Base-by-base conservation (phyloP, 2,797 vertebrate genomes). In the Leuciscus waleckii region DNA sequence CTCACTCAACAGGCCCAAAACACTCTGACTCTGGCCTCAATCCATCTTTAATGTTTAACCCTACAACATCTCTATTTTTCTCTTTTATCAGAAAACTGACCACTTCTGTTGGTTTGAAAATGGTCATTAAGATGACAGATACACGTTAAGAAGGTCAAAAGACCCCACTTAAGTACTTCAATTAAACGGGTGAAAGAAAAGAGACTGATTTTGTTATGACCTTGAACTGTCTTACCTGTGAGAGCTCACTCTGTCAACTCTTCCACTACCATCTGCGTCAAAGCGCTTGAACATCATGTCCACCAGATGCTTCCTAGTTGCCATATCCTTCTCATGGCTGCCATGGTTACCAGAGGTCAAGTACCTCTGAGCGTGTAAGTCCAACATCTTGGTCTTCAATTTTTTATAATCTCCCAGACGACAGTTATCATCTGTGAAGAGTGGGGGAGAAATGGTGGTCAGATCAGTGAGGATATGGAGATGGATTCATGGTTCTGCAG, bases 221-320 rank as follows among this genome's bases (percentile, higher is more conserved):
- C 43, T 63, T 23, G 43, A 67, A 46, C 19, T 7, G 3, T 29
- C 67, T 90, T 92, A 99, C 98, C 98, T 98, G 97, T 90, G 96
- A 97, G 86, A 99, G 92, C 91, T 99, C 98, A 5, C 95, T 96
- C 92, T 95, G 85, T 97, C 97, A 87, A 99, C 92, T 87, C 95
- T 93, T 88, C 96, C 96, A 3, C 92, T 97, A 81, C 90, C 94
- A 89, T 99, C 96, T 2, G 95, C 94, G 87, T 99, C 98, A 89
- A 98, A 99, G 92, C 95, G 96, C 85, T 95, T 96, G 92, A 99
- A 99, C 95, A 98, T 96, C 70, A 96, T 88, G 89, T 99, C 97
- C 70, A 98, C 96, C 86, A 99, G 93, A 61, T 95, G 87, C 91
- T 97, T 98, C 91, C 95, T 97, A 87, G 93, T 92, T 7, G 90